Conservation (phyloP, 2,797 vertebrate species). For the Artibeus jamaicensis region DNA sequence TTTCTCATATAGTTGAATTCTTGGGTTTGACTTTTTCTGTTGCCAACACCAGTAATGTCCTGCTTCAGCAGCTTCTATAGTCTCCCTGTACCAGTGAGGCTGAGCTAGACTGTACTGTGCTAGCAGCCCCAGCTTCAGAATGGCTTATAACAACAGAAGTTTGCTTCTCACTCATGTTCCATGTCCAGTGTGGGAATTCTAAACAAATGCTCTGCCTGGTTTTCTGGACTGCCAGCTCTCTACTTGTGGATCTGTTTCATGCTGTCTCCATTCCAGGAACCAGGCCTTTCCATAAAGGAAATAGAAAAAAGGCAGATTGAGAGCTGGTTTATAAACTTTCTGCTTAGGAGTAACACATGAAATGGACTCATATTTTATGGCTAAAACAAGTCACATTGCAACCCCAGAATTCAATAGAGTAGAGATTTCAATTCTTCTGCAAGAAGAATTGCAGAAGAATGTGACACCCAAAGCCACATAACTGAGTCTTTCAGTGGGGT, state of each 20-base stretch:
- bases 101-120: not conserved
- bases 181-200: not conserved
- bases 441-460: not conserved
- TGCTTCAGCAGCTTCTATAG: no score
- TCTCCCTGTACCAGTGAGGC: not conserved
- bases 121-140: not conserved
- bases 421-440: not conserved
- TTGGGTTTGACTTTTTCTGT: not conserved
- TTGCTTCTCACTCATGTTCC: not conserved
- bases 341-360: not conserved
- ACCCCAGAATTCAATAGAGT: not conserved
- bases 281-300: not conserved
- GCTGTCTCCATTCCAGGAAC: not conserved
- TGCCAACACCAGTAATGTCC: not conserved
- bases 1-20: not conserved
- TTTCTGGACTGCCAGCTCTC: not conserved
- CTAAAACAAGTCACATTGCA: not conserved
- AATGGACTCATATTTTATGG: not conserved
- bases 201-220: not conserved
- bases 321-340: not conserved
- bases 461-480: not conserved
- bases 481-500: not conserved
- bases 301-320: not conserved
- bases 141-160: not conserved
- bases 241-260: not conserved